Percentiles rank a stretch among this genome's conserved stretches.
Conservation (phyloP, 1,140 invertebrate species). For the Drosophila ananassae region DNA sequence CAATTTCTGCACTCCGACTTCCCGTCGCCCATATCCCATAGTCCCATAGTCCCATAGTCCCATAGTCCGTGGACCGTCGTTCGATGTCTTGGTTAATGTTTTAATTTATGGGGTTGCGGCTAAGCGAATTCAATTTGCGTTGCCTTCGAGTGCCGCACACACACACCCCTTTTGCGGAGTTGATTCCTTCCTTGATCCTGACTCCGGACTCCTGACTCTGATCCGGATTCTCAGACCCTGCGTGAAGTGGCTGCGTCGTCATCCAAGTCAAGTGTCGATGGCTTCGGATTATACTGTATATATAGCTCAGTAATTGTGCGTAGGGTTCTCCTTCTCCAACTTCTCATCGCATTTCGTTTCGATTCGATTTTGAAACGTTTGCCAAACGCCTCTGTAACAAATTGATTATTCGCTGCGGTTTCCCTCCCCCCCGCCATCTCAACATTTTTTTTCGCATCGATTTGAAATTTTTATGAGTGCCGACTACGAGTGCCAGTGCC, state of each 20-base stretch:
- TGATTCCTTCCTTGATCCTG: neutral
- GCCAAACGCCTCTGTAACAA: slow-evolving; percentile 77
- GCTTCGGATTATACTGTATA: slow-evolving; percentile 32
- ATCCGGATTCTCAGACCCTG: slow-evolving; percentile 25
- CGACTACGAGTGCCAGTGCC: slow-evolving; percentile 8
- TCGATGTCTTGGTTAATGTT: slow-evolving; percentile 58
- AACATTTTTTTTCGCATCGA: slow-evolving; percentile 47
- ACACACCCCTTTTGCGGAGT: slow-evolving; percentile 16
- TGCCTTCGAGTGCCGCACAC: slow-evolving; percentile 47
- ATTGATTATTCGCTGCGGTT: slow-evolving; percentile 80
- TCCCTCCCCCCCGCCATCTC: slow-evolving; percentile 19
- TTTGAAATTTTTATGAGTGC: slow-evolving; percentile 72
- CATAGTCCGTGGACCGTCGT: neutral
- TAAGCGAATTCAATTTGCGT: slow-evolving; percentile 77
- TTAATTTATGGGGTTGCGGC: slow-evolving; percentile 80
- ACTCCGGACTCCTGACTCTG: neutral
- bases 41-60: too few relatives aligned
- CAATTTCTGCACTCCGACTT: slow-evolving; percentile 39
- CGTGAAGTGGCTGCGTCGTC: slow-evolving; percentile 64
- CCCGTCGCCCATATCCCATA: neutral
- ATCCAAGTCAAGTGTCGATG: slow-evolving; percentile 63
- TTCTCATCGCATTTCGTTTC: neutral
- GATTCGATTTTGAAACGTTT: slow-evolving; percentile 5
- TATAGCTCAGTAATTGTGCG: slow-evolving; percentile 54
- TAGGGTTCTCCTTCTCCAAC: slow-evolving; percentile 11